Conservation (phyloP, 2,888 invertebrate species). For the Cynaeus angustus region DNA sequence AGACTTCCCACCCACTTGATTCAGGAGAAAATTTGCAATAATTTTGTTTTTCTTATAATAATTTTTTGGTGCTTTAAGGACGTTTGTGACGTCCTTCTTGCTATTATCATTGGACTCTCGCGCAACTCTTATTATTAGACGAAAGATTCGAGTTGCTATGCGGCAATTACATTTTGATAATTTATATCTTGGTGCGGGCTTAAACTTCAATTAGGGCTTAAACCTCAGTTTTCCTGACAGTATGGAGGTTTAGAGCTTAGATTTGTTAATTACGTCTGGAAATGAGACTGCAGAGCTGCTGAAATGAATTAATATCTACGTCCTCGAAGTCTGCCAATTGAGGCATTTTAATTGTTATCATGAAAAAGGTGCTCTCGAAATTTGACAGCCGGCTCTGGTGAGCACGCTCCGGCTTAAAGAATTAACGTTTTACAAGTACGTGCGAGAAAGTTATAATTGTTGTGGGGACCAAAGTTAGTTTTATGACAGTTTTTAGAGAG, state of each 20-base stretch:
- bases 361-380: too few species aligned
- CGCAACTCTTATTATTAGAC: slow-evolving; percentile 3
- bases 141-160: slow-evolving; percentile 23
- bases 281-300: slow-evolving; percentile 3
- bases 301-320: slow-evolving; percentile 17
- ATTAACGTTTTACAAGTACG: too few species aligned
- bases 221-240: slow-evolving; percentile 16
- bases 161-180: slow-evolving; percentile 40
- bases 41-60: too few species aligned
- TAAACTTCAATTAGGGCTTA: slow-evolving; percentile 34
- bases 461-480: too few species aligned
- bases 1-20: neutral
- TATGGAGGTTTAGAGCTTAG: slow-evolving; percentile 15
- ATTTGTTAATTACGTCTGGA: slow-evolving; percentile 31
- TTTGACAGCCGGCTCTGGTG: too few species aligned
- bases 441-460: too few species aligned
- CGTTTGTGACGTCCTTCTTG: slow-evolving; percentile 1
- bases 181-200: slow-evolving; percentile 24
- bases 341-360: slow-evolving; percentile 1
- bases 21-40: too few species aligned
- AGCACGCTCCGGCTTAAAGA: too few species aligned
- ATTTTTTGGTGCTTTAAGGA: too few species aligned
- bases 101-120: slow-evolving; percentile 4
- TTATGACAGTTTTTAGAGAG: too few species aligned
- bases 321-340: too few species aligned